A percentile compares a stretch with the other conserved stretches of the same genome.
Evolutionary conservation across 2,113 vertebrate species (phyloP).

Genomic region (Protomyctophum bolini): DNA sequence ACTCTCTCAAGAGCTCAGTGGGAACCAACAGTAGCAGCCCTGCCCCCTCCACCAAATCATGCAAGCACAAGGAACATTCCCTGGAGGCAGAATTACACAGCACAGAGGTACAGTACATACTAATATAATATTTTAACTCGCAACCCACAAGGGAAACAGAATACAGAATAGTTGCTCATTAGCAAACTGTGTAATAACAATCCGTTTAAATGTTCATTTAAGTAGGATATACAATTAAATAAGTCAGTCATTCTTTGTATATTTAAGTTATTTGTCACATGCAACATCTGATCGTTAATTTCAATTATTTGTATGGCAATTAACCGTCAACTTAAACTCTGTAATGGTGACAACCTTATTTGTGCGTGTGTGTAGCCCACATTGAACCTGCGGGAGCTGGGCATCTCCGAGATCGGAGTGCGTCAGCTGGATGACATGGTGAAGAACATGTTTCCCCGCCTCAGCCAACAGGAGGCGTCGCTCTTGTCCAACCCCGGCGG

Average conservation of each 20-base stretch:
- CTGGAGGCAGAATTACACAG: conserved; percentile 77
- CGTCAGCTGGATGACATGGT: conserved; percentile 84
- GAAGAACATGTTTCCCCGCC: conserved; percentile 81
- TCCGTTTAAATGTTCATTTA: too few relatives aligned
- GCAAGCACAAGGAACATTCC: conserved; percentile 74
- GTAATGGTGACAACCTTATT: too few relatives aligned
- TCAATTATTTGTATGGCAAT: too few relatives aligned
- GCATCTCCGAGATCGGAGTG: conserved; percentile 86
- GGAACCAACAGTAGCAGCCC: conserved; percentile 69
- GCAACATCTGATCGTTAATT: background rate
- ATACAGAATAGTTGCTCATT: too few relatives aligned
- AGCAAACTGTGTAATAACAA: too few relatives aligned
- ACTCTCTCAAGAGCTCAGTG: conserved; percentile 85
- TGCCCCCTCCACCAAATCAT: conserved; percentile 69
- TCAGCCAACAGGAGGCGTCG: conserved; percentile 56
- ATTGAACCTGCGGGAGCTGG: conserved; percentile 86
- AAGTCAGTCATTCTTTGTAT: too few relatives aligned
- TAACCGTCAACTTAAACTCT: too few relatives aligned
- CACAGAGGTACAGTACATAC: conserved; percentile 80
- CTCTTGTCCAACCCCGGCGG: conserved; percentile 28
- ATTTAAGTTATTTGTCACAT: background rate
- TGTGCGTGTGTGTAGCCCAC: conserved; percentile 57
- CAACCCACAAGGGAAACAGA: too few relatives aligned
- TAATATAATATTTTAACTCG: too few relatives aligned
- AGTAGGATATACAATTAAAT: too few relatives aligned